phyloP scores from a whole-genome alignment of 1,140 invertebrate genomes.

The Phortica variegata region DNA sequence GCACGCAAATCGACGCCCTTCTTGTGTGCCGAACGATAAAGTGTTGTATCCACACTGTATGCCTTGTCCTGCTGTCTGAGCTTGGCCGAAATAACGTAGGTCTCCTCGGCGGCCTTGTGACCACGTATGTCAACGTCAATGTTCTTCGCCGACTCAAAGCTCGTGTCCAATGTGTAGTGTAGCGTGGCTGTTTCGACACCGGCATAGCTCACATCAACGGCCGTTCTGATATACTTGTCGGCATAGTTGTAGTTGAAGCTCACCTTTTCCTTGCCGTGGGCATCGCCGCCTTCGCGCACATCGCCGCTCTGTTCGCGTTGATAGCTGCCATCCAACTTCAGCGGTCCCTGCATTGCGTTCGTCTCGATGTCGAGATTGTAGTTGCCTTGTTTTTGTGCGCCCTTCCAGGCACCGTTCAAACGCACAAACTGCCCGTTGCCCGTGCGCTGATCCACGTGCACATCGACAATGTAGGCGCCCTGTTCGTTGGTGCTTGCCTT shows the following conservation, averaged over 20 bases:
- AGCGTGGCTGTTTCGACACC: constrained; percentile 10
- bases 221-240: constrained; percentile 29
- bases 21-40: constrained; percentile 28
- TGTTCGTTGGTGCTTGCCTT: constrained; percentile 7
- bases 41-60: constrained; percentile 26
- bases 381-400: constrained; percentile 23
- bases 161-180: constrained; percentile 51
- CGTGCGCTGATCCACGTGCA: constrained; percentile 21
- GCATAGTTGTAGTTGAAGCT: constrained; percentile 28
- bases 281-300: constrained; percentile 14
- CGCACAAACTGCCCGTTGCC: constrained; percentile 27
- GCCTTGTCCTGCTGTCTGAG: constrained; percentile 21
- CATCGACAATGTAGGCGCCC: constrained; percentile 14
- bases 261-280: constrained; percentile 22
- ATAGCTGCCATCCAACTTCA: constrained; percentile 37
- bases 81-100: constrained; percentile 28
- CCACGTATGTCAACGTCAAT: constrained; percentile 61
- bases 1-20: constrained; percentile 33
- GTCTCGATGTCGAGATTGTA: constrained; percentile 31
- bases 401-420: constrained; percentile 23
- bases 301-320: constrained; percentile 15
- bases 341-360: constrained; percentile 19
- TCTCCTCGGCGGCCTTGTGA: constrained; percentile 60
- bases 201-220: constrained; percentile 15
- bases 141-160: constrained; percentile 61